Conservation (phyloP, 1,140 invertebrate genomes). For the Cydia fagiglandana region DNA sequence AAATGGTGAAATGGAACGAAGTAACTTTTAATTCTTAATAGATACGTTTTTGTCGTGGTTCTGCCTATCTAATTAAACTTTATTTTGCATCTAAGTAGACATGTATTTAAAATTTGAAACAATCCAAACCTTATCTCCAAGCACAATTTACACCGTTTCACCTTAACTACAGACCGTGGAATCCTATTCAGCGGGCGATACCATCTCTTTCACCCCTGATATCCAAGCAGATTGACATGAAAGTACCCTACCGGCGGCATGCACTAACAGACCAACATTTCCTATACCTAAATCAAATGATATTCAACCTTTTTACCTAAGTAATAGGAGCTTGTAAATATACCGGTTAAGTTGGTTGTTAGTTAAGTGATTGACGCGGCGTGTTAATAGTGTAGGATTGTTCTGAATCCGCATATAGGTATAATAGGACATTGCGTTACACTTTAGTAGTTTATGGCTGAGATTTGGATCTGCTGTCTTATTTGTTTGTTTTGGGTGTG, state of each 20-base stretch:
- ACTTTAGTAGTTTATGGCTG: conserved; percentile 18
- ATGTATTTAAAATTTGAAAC: background rate
- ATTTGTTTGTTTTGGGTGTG: conserved; percentile 8
- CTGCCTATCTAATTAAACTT: no score
- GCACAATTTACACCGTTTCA: conserved; percentile 1
- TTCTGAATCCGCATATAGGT: conserved; percentile 24
- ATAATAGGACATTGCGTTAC: conserved; percentile 25
- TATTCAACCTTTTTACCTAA: background rate
- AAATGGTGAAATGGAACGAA: no score
- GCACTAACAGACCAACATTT: background rate
- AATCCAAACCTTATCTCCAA: background rate
- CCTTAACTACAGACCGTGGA: conserved; percentile 14
- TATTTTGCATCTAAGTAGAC: background rate
- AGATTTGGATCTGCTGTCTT: conserved; percentile 10
- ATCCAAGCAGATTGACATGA: conserved; percentile 28
- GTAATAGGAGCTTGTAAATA: background rate
- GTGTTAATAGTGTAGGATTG: conserved; percentile 24
- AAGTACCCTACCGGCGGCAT: conserved; percentile 10
- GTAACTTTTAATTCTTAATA: no score
- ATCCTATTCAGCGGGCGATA: conserved; percentile 32
- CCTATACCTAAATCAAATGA: background rate
- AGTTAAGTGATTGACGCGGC: conserved; percentile 14
- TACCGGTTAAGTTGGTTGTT: background rate
- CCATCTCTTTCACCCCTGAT: conserved; percentile 20
- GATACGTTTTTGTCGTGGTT: no score